Evolutionary conservation across 2,113 vertebrate genomes (phyloP).

Genomic region (Arothron firmamentum): DNA sequence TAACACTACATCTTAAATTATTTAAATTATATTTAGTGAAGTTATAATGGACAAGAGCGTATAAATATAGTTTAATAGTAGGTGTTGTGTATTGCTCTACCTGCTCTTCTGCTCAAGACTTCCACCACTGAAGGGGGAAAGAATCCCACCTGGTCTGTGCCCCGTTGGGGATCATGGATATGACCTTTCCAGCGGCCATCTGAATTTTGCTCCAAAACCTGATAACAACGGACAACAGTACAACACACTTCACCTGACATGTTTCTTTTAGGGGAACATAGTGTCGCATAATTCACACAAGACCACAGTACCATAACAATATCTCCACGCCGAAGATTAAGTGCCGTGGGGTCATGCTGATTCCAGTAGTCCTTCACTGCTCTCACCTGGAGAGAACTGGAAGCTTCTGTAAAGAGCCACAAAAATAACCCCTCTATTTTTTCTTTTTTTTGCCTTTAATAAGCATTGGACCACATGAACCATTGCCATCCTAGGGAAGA

Average conservation of each 20-base stretch:
- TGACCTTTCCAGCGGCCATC: slow-evolving; percentile 96
- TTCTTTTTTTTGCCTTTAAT: not conserved
- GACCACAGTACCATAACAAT: slow-evolving; percentile 82
- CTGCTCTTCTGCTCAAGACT: slow-evolving; percentile 89
- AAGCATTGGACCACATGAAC: not conserved
- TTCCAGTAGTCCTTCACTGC: slow-evolving; percentile 98
- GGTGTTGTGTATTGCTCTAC: slow-evolving; percentile 52
- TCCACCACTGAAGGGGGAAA: slow-evolving; percentile 94
- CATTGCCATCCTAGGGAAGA: not conserved
- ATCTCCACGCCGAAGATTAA: slow-evolving; percentile 90
- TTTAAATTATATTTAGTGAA: no score
- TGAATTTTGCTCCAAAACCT: slow-evolving; percentile 92
- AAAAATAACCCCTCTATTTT: not conserved
- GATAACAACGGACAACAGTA: slow-evolving; percentile 12
- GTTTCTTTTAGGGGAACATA: not conserved
- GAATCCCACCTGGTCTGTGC: slow-evolving; percentile 90
- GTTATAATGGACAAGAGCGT: no score
- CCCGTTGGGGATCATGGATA: slow-evolving; percentile 87
- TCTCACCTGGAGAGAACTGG: slow-evolving; percentile 89
- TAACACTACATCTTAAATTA: no score
- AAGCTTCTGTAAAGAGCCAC: slow-evolving; percentile 77
- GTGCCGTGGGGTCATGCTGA: slow-evolving; percentile 91
- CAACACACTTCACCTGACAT: not conserved
- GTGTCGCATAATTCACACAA: not conserved
- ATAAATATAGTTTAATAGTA: not conserved